A percentile compares a stretch with the other conserved stretches of the same genome.
Evolutionary conservation across 2,888 invertebrate genomes (phyloP).

Genomic region (Dioctria linearis): DNA sequence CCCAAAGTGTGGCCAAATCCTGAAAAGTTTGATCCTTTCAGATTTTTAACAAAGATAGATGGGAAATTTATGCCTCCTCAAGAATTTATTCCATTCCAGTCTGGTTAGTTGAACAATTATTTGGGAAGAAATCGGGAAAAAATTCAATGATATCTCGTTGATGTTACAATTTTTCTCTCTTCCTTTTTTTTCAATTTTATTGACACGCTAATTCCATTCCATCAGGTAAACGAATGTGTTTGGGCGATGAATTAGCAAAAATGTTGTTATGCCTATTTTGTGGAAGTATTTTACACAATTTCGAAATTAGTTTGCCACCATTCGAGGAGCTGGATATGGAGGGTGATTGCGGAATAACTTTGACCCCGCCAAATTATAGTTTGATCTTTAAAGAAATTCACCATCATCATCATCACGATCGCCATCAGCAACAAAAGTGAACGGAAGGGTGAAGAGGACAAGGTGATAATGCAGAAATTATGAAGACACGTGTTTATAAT

Average conservation of each 20-base stretch:
- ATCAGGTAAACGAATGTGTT: conserved; percentile 86
- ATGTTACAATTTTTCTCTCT: conserved; percentile 16
- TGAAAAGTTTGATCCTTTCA: conserved; percentile 77
- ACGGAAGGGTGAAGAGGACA: neutral
- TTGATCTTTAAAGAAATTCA: conserved; percentile 64
- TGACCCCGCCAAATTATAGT: conserved; percentile 77
- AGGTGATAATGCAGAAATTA: neutral
- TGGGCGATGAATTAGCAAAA: conserved; percentile 86
- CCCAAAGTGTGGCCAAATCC: conserved; percentile 79
- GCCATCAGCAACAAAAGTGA: conserved; percentile 46
- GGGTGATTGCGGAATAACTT: conserved; percentile 83
- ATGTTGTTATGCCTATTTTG: conserved; percentile 79
- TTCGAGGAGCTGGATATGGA: conserved; percentile 74
- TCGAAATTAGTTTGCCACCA: conserved; percentile 70
- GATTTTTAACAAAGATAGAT: conserved; percentile 77
- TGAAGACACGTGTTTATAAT: conserved; percentile 42
- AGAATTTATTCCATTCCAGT: conserved; percentile 87
- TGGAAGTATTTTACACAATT: conserved; percentile 77
- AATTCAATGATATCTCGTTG: neutral
- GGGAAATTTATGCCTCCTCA: conserved; percentile 77
- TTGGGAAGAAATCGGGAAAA: neutral
- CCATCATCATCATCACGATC: too few relatives aligned
- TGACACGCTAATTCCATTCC: neutral
- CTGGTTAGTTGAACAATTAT: conserved; percentile 73
- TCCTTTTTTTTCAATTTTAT: conserved; percentile 36